Percentiles rank a stretch among this genome's conserved stretches.
phyloP scores from a whole-genome alignment of 2,113 vertebrate genomes.

The western clawed frog (Xenopus tropicalis) region UCB_Xtro_10.0 CM004443.2:49416001-49416500 shows the following conservation, averaged over 20 bases:
- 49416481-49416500: slow-evolving; percentile 12
- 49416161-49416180: neutral
- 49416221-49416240: slow-evolving; percentile 1
- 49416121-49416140: neutral
- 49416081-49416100: neutral
- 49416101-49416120: neutral
- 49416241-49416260: slow-evolving; percentile 13
- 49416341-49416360: neutral
- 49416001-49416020: too few species aligned
- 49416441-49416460: slow-evolving; percentile 21
- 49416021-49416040: neutral
- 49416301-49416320: slow-evolving; percentile 17
- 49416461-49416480: slow-evolving; percentile 18
- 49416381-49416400: slow-evolving; percentile 16
- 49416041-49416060: neutral
- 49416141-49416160: neutral
- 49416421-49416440: slow-evolving; percentile 20
- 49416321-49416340: slow-evolving; percentile 19
- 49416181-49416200: neutral
- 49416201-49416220: neutral
- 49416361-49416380: slow-evolving; percentile 15
- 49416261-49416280: slow-evolving; percentile 21
- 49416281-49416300: slow-evolving; percentile 5
- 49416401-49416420: slow-evolving; percentile 24
- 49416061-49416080: neutral